These are phyloP conservation scores for Endomychus coccineus DNA, from an alignment of 2,888 invertebrate genomes.

Conservation along the genomic window DNA sequence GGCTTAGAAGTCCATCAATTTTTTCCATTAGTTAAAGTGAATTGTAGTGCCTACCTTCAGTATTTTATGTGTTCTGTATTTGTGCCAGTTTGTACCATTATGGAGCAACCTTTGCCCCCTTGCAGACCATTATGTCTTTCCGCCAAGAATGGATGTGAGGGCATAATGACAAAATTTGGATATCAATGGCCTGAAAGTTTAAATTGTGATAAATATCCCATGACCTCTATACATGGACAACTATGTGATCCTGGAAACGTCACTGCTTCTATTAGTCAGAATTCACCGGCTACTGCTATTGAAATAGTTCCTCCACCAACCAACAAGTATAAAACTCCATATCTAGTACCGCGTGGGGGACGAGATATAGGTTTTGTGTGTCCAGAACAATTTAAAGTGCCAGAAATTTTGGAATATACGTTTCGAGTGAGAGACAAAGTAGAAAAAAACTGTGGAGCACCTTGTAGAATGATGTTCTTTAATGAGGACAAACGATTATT, in stretches of 20 bases:
- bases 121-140: conserved; percentile 86
- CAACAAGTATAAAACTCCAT: conserved; percentile 27
- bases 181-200: conserved; percentile 85
- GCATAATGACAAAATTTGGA: conserved; percentile 76
- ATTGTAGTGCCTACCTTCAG: conserved; percentile 89
- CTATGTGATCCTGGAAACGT: conserved; percentile 73
- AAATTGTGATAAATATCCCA: conserved; percentile 81
- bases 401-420: conserved; percentile 71
- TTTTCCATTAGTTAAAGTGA: conserved; percentile 87
- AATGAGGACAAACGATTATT: conserved; percentile 72
- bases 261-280: conserved; percentile 3
- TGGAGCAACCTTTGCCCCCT: conserved; percentile 83
- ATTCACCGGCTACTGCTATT: conserved; percentile 3
- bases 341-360: conserved; percentile 52
- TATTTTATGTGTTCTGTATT: conserved; percentile 94
- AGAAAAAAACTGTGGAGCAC: conserved; percentile 73
- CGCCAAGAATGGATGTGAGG: conserved; percentile 80
- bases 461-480: conserved; percentile 91
- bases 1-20: conserved; percentile 89
- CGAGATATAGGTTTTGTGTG: conserved; percentile 80
- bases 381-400: conserved; percentile 78
- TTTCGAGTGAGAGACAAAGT: conserved; percentile 74
- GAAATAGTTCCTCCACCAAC: too few species aligned
- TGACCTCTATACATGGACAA: conserved; percentile 53
- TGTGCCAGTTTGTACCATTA: conserved; percentile 91